Evolutionary conservation across 2,888 invertebrate species (phyloP).

Genomic region (Protodeltote pygarga): DNA sequence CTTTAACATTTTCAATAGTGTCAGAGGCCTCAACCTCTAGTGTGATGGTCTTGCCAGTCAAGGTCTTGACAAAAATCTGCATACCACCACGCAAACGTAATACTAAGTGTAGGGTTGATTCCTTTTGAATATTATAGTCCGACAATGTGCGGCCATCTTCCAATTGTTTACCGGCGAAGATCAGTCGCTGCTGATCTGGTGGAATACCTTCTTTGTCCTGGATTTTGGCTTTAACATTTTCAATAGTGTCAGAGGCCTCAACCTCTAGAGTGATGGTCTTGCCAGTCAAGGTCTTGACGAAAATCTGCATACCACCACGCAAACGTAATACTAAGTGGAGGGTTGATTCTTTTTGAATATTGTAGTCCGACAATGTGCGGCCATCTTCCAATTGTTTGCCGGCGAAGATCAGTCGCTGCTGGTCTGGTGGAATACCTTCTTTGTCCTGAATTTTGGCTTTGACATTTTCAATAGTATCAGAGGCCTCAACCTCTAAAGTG

Average conservation of each 20-base stretch:
- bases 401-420: slow-evolving; percentile 59
- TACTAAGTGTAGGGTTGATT: slow-evolving; percentile 59
- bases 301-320: slow-evolving; percentile 58
- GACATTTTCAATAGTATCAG: slow-evolving; percentile 49
- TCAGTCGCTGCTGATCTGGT: slow-evolving; percentile 60
- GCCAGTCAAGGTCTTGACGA: slow-evolving; percentile 54
- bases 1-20: slow-evolving; percentile 44
- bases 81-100: slow-evolving; percentile 60
- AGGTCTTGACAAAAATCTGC: slow-evolving; percentile 55
- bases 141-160: slow-evolving; percentile 56
- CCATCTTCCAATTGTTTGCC: slow-evolving; percentile 57
- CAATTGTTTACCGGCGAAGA: slow-evolving; percentile 63
- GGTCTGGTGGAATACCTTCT: slow-evolving; percentile 60
- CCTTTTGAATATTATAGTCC: slow-evolving; percentile 62
- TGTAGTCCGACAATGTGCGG: slow-evolving; percentile 53
- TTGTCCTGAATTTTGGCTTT: slow-evolving; percentile 51
- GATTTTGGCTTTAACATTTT: slow-evolving; percentile 62
- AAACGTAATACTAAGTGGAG: slow-evolving; percentile 53
- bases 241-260: slow-evolving; percentile 61
- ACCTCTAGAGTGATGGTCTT: slow-evolving; percentile 60
- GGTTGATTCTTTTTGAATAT: slow-evolving; percentile 58
- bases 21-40: slow-evolving; percentile 37
- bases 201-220: slow-evolving; percentile 63
- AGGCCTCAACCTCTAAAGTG: slow-evolving; percentile 47
- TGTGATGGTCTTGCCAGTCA: slow-evolving; percentile 44